Evolutionary conservation across 2,797 vertebrate species (phyloP), one percentile per base, ranked within the genome.

Genomic region (Staurois parvus): DNA sequence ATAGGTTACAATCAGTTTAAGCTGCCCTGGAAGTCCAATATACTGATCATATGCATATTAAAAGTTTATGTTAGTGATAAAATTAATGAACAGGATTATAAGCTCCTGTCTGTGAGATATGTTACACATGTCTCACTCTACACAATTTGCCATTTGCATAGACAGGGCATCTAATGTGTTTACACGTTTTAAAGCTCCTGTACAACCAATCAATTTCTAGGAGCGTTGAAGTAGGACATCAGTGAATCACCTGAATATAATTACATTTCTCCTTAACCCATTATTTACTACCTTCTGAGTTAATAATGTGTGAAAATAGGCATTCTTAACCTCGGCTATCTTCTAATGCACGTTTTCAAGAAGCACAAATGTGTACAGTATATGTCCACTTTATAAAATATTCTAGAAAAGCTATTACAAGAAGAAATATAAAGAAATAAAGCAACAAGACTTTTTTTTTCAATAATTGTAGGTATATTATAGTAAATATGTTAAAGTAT

Each of bases 1-100:
- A 99, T 96, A 98, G 97, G 97, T 97, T 98, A 96, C 94, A 98
- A 95, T 97, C 95, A 96, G 96, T 98, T 95, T 97, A 97, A 97
- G 93, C 94, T 95, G 95, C 96, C 96, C 96, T 97, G 95, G 92
- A 97, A 97, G 96, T 98, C 96, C 95, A 93, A 93, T 95, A 95
- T 95, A 95, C 93, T 93, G 94, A 97, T 96, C 92, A 94, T 95
- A 95, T 93, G 94, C 94, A 94, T 97, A 98, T 97, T 98, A 98
- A 98, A 98, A 97, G 97, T 99, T 98, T 98, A 99, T 98, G 96
- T 96, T 96, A 92, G 94, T 97, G 96, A 98, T 99, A 98, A 99
- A 98, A 97, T 98, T 97, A 98, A 99, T 98, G 97, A 98, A 97
- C 93, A 96, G 91, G 94, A 97, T 94, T 96, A 93, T 94, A 96